Evolutionary conservation across 2,888 invertebrate genomes (phyloP), one percentile per base, ranked within the genome.

Genomic region (Drosophila borborema): DNA sequence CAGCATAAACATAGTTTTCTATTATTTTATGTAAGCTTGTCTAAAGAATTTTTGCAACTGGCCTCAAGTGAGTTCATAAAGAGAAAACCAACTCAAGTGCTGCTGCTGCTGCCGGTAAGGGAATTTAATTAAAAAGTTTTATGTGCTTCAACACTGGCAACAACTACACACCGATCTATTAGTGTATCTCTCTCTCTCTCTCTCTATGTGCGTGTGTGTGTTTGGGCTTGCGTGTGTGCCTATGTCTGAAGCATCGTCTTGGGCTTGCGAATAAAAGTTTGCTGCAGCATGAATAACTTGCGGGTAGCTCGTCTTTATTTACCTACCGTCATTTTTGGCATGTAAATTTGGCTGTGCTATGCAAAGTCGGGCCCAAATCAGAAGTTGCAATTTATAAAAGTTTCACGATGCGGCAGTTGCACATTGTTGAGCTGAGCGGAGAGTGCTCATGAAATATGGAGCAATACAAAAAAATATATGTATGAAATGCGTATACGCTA

Each of bases 101-200:
- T 40, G 38, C 53, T 59, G 61, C 48, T 56, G 53, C 28, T 74
- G 63, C 48, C 18, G 68, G 73, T 65, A 58, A 51, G 71, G 71
- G 74, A 87, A 84, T 89, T 85, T 84, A 85, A 85, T 89, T 85
- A 89, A 85, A 85, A 85, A 86, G 74, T 87, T 89, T 83, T 61
- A 51, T 72, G 64, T 60, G 68, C 61, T 69, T 55, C 66, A 61
- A 41, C 64, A 63, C 34, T 68, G 67, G 53, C 60, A 72, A 54
- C 62, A 72, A 28, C 45, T 65, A 38, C 51, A 63, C 23, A 63
- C 23, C 23, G 23, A 41, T 45, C 43, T 38, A 45, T 51, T 31
- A 49, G 31, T 16, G 20, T 49, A 7, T 28, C 43, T 43, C 10
- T 18, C 4, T 40, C 10, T 18, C n/a, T n/a, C n/a, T n/a, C n/a